Base-by-base conservation (phyloP, 2,888 invertebrate species). In the Helicoverpa assulta region DNA sequence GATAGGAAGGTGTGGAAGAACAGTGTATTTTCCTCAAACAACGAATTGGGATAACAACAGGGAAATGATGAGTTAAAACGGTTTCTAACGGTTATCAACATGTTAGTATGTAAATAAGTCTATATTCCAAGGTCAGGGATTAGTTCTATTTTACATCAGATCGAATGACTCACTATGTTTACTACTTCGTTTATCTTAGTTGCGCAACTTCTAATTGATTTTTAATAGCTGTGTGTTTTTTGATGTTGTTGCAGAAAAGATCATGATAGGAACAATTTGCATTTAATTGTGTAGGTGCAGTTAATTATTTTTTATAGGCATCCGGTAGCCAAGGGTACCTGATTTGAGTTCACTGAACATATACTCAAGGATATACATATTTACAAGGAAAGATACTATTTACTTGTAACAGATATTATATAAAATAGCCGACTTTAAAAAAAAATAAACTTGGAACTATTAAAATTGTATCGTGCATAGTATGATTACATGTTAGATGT, bases 141-240 rank as follows among this genome's bases (percentile, higher is more conserved):
- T 71, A 67, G 21, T 59, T 76, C 55, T 67, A 62, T 74, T 62
- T 78, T 65, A 77, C 53, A 56, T 43, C 12, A 18, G 59, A 67
- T 53, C n/a, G 63, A 59, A 29, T 77, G 79, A 78, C 29, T 78
- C 77, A 78, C 40, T 52, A 29, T 50, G 74, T 74, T 74, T 66
- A 70, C 54, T 43, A 51, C 55, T 64, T 8, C 37, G 18, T 53
- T 64, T 67, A 61, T 78, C 54, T 67, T 53, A 26, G 52, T 78
- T 70, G 67, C 53, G 75, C 37, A 75, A 71, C 37, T 56, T 53
- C 50, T 69, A 69, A 69, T 65, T 73, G 64, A 54, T 80, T 70
- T 67, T 65, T 54, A 59, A 61, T 56, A 58, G 56, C 8, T 47
- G 21, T 51, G 33, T 6, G 12, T 55, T 33, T 26, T 69, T 73